These are phyloP conservation scores for Ichneumoninae sp. DNA, from an alignment of 2,888 invertebrate genomes.

Conservation along the genomic window DNA sequence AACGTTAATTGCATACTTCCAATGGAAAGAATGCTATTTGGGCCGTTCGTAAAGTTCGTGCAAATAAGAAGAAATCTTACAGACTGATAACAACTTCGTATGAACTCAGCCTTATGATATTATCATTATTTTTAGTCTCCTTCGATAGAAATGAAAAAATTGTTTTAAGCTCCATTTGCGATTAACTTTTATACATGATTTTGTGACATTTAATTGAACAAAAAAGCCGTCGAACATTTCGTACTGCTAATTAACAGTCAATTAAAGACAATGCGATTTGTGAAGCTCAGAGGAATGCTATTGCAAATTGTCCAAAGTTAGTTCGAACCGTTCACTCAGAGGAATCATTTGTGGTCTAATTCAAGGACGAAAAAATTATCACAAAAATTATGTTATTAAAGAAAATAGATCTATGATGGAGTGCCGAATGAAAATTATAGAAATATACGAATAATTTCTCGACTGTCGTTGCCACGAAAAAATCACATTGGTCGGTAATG, in stretches of 20 bases:
- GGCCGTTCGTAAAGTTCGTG: background rate
- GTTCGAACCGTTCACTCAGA: background rate
- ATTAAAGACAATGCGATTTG: background rate
- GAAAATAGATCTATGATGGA: background rate
- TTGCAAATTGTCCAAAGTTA: too few relatives aligned
- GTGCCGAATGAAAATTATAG: background rate
- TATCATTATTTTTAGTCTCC: background rate
- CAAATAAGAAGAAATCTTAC: conserved; percentile 6
- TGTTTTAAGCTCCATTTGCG: background rate
- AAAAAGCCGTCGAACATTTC: background rate
- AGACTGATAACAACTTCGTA: conserved; percentile 14
- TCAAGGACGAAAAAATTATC: background rate
- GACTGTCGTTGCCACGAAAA: background rate
- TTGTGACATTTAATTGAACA: background rate
- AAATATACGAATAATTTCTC: background rate
- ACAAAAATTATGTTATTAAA: background rate
- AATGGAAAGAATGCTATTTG: background rate
- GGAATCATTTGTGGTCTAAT: background rate
- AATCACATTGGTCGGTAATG: background rate
- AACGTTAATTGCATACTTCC: background rate
- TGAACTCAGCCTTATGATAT: background rate
- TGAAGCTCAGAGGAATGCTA: background rate
- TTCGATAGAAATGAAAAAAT: background rate
- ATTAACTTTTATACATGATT: background rate
- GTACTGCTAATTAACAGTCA: background rate